Conservation (phyloP, 2,888 invertebrate genomes). For the Aleiodes alternator region DNA sequence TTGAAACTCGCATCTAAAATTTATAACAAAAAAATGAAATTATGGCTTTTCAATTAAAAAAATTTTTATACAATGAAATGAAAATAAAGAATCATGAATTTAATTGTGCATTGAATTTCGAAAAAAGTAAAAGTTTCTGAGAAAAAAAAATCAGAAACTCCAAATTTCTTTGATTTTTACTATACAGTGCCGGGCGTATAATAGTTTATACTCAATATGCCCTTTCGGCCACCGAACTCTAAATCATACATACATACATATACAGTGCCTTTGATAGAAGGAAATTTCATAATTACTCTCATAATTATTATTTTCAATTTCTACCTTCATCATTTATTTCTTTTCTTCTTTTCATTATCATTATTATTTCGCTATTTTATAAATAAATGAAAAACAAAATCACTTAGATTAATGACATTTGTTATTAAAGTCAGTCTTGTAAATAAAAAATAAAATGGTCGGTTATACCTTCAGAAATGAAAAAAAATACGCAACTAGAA, state of each 20-base stretch:
- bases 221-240: too few species aligned
- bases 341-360: background rate
- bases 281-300: background rate
- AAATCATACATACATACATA: too few species aligned
- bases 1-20: too few species aligned
- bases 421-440: slow-evolving; percentile 55
- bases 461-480: slow-evolving; percentile 35
- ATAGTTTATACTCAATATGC: too few species aligned
- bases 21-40: too few species aligned
- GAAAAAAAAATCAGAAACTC: background rate
- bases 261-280: slow-evolving; percentile 24
- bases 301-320: background rate
- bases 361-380: background rate
- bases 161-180: background rate
- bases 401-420: slow-evolving; percentile 47
- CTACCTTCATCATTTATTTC: background rate
- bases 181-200: too few species aligned
- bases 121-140: background rate
- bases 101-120: background rate
- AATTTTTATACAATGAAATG: too few species aligned
- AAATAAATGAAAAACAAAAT: background rate
- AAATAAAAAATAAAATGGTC: slow-evolving; percentile 43
- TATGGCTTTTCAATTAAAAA: too few species aligned
- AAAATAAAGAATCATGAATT: background rate
- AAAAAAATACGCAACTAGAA: slow-evolving; percentile 25